Evolutionary conservation across 37 sponge, comb jelly and placozoan species (phyloP).

Genomic region (Petrosia ficiformis): DNA sequence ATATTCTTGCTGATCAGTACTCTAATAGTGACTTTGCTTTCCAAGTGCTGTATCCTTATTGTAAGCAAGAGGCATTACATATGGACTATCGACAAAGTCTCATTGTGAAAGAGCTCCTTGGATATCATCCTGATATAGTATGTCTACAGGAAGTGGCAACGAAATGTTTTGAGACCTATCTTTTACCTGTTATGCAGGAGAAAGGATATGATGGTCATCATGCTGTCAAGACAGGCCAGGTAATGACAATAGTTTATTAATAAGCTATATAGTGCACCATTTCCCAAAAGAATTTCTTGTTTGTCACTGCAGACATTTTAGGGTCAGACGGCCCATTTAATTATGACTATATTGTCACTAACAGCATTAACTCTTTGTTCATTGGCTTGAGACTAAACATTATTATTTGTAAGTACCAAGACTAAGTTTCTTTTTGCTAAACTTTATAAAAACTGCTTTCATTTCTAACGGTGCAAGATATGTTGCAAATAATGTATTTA

Average conservation of each 20-base stretch:
- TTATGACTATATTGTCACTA: too few species aligned
- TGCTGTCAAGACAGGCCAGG: constrained; percentile 62
- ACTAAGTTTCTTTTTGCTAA: too few species aligned
- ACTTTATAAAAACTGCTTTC: too few species aligned
- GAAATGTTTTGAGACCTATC: constrained; percentile 31
- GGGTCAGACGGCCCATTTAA: too few species aligned
- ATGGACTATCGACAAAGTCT: constrained; percentile 71
- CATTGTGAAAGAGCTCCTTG: constrained; percentile 64
- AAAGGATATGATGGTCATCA: constrained; percentile 62
- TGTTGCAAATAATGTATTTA: too few species aligned
- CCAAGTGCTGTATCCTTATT: constrained; percentile 70
- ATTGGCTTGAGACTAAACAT: too few species aligned
- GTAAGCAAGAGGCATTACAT: constrained; percentile 54
- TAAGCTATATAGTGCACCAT: background rate
- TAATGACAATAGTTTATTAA: constrained; percentile 12
- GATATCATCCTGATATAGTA: constrained; percentile 80
- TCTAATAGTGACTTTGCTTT: constrained; percentile 17
- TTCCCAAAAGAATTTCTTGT: constrained; percentile 2
- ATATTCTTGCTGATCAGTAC: constrained; percentile 74
- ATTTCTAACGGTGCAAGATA: too few species aligned
- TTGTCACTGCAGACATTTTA: too few species aligned
- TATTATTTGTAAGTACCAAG: too few species aligned
- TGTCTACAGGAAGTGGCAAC: constrained; percentile 81
- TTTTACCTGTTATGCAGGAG: constrained; percentile 64
- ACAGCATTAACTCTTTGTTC: too few species aligned